Evolutionary conservation across 2,888 invertebrate species (phyloP), one percentile per base, ranked within the genome.

Genomic region (Cylloceria caligata): DNA sequence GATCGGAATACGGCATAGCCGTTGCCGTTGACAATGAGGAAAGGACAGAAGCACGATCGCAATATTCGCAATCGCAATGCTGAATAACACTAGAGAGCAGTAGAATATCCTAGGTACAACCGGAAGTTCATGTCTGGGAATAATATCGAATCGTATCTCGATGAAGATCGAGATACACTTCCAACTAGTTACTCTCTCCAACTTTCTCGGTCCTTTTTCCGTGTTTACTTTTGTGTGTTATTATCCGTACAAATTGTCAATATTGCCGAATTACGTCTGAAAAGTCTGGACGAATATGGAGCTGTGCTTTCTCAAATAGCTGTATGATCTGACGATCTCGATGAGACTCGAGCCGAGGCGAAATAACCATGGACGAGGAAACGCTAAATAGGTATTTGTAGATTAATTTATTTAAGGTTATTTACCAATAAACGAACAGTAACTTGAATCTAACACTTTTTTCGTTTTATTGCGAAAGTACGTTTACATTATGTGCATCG

Each of bases 341-440:
- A 13, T 13, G 19, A 30, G 11, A 21, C n/a, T 30, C 42, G 16
- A 19, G 7, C 16, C 16, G 19, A 71, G 11, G 30, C 55, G 45
- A 13, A 42, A 7, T 47, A 30, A 47, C 19, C 13, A 91, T 91
- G 90, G 90, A 91, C 75, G 90, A 90, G 16, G 90, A 90, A 86
- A 90, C 89, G 5, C 85, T 91, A 42, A 90, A 90, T 71, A 90
- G 85, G 91, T 90, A 84, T 71, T n/a, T 16, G n/a, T 13, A 5
- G 65, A 74, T 13, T 6, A 42, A 24, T 45, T 64, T 42, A 21
- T 21, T 3, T n/a, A n/a, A 36, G 9, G 9, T 19, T 49, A 19
- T 13, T 3, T n/a, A n/a, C n/a, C n/a, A n/a, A n/a, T n/a, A n/a
- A n/a, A n/a, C n/a, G n/a, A n/a, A n/a, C n/a, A n/a, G n/a, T n/a